Percentiles rank a stretch among this genome's conserved stretches.
Evolutionary conservation across 2,113 vertebrate genomes (phyloP).

Genomic region (Alligator mississippiensis): DNA sequence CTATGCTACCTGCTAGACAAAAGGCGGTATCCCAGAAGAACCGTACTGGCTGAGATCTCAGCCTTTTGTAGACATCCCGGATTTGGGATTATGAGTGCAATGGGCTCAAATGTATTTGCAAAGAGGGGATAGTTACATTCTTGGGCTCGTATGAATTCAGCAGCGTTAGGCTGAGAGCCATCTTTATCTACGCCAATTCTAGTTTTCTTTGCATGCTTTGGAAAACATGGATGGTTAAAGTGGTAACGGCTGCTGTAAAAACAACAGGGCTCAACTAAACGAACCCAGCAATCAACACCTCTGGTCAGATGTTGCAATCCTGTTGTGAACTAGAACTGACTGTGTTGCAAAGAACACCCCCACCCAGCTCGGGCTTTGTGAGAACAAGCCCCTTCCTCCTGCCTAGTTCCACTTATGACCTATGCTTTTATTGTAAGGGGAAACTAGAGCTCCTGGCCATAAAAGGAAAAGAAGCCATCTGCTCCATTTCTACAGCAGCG

Average conservation of each 20-base stretch:
- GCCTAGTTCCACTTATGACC: slow-evolving; percentile 49
- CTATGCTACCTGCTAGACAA: neutral
- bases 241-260: slow-evolving; percentile 17
- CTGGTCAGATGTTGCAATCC: slow-evolving; percentile 9
- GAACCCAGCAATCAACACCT: slow-evolving; percentile 8
- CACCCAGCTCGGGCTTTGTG: neutral
- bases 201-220: neutral
- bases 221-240: neutral
- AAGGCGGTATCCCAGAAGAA: slow-evolving; percentile 1
- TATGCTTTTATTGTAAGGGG: slow-evolving; percentile 36
- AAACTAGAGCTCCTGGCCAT: slow-evolving; percentile 71
- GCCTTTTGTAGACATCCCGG: neutral
- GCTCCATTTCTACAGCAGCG: slow-evolving; percentile 60
- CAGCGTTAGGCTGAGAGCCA: neutral
- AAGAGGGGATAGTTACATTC: neutral
- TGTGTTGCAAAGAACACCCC: slow-evolving; percentile 5
- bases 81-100: neutral
- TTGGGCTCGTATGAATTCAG: neutral
- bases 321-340: slow-evolving; percentile 30
- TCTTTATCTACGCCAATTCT: neutral
- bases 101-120: neutral
- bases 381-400: slow-evolving; percentile 34
- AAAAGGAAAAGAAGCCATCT: slow-evolving; percentile 78
- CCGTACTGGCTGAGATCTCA: neutral
- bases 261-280: slow-evolving; percentile 33